These are phyloP conservation scores for Nemurella pictetii DNA, from an alignment of 2,888 invertebrate species.

Conservation along the genomic window DNA sequence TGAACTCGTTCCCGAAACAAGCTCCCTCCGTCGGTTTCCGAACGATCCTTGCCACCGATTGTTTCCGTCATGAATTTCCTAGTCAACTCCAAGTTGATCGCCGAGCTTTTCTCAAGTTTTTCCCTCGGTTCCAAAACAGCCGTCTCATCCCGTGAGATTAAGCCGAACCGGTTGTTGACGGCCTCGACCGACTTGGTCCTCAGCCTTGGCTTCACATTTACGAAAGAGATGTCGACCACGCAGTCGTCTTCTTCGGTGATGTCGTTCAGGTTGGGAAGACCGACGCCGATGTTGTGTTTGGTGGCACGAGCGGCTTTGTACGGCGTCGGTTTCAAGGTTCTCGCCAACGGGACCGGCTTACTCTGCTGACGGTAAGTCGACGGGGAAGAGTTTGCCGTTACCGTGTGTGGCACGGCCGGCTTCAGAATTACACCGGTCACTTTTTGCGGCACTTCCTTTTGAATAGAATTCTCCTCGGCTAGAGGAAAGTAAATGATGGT, in stretches of 20 bases:
- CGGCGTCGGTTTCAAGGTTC: constrained; percentile 1
- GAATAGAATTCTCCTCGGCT: background rate
- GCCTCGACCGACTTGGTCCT: background rate
- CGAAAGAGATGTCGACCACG: background rate
- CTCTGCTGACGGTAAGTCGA: background rate
- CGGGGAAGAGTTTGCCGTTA: too few relatives aligned
- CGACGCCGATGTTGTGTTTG: constrained; percentile 1
- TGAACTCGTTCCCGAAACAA: background rate
- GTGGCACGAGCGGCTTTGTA: background rate
- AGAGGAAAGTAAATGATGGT: background rate
- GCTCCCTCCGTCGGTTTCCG: background rate
- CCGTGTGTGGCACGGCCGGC: background rate
- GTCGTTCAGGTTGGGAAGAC: constrained; percentile 2
- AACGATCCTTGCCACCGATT: background rate
- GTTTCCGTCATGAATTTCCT: background rate
- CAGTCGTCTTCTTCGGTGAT: background rate
- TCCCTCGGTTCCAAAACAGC: background rate
- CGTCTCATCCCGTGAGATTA: background rate
- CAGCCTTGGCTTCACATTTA: background rate
- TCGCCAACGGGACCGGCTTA: background rate
- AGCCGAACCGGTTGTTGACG: background rate
- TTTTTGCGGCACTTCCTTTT: background rate
- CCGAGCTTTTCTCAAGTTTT: background rate
- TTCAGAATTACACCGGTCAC: background rate
- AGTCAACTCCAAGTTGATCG: constrained; percentile 1